Base-by-base conservation (phyloP, 2,888 invertebrate species). In the Oxytorus armatus region DNA sequence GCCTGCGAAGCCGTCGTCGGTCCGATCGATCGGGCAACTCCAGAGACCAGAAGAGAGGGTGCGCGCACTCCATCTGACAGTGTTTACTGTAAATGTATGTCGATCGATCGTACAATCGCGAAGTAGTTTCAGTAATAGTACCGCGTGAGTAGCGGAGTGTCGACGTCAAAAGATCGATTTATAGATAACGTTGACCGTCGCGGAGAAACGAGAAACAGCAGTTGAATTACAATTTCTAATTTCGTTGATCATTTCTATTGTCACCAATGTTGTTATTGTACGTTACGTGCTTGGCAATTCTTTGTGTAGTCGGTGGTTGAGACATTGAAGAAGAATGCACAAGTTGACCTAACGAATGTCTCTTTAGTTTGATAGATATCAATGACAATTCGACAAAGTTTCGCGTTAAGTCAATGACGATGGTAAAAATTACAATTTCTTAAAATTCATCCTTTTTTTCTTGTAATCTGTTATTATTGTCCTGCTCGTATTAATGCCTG, bases 51-150 rank as follows among this genome's bases (percentile, higher is more conserved):
- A 63, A 61, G 53, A 53, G 68, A 63, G 49, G 49, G 49, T 44
- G 33, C 25, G 57, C 57, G 18, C 59, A 57, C 57, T 70, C 11
- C 57, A 47, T 42, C 14, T 33, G 25, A 55, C 55, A 21, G 25
- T 57, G 39, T 57, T n/a, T n/a, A 33, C 51, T 21, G 65, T 70
- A 33, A 70, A 70, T 47, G 44, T 57, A 73, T 63, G 25, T 69
- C 65, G 66, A 79, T 79, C 65, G 75, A 68, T 55, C 66, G 73
- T 79, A 21, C 79, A 68, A 79, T 76, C 69, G 63, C 23, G 23
- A 25, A 73, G 66, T 68, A 47, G 66, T 76, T 76, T 55, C 66
- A 39, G 77, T 55, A 63, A 77, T 69, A 21, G 55, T 55, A 47
- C 14, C 66, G n/a, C n/a, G 25, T 18, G 42, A 66, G 18, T 11